phyloP scores from a whole-genome alignment of 2,797 vertebrate genomes.

The Chaetophractus vellerosus region DNA sequence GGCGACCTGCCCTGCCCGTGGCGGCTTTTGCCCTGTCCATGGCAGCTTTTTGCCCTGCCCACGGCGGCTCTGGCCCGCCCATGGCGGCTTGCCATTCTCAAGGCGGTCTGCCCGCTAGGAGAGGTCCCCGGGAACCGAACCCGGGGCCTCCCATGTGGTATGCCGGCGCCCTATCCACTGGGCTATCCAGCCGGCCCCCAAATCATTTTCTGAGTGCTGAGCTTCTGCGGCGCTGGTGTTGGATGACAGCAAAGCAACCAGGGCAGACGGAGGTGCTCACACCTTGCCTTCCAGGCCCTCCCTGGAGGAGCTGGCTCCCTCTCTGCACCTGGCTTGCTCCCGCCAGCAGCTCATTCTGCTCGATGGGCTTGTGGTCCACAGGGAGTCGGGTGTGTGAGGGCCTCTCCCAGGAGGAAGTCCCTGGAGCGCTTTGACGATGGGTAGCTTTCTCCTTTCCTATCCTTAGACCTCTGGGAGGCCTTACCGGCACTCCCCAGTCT shows the following conservation, averaged over 20 bases:
- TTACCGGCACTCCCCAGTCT: accelerated
- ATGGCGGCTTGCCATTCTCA: too few relatives aligned
- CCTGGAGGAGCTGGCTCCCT: accelerated
- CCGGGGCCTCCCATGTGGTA: too few relatives aligned
- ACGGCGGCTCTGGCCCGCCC: too few relatives aligned
- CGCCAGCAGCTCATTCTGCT: accelerated
- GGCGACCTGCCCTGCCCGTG: too few relatives aligned
- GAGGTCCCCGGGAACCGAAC: too few relatives aligned
- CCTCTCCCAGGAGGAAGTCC: not conserved
- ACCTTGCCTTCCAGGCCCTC: accelerated
- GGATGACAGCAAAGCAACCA: accelerated
- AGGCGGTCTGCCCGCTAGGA: too few relatives aligned
- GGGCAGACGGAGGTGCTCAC: accelerated
- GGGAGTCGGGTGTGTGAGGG: accelerated
- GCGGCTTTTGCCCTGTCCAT: too few relatives aligned
- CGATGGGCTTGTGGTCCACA: accelerated
- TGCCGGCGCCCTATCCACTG: too few relatives aligned
- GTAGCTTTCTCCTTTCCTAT: accelerated
- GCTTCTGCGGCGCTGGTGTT: accelerated
- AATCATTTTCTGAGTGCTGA: not conserved
- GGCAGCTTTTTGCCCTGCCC: too few relatives aligned
- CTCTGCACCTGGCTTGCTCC: not conserved
- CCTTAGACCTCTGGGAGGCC: too few relatives aligned
- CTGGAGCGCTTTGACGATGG: accelerated
- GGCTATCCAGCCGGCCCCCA: too few relatives aligned